Evolutionary conservation across 2,113 vertebrate genomes (phyloP).

Genomic region (Crotalus tigris): DNA sequence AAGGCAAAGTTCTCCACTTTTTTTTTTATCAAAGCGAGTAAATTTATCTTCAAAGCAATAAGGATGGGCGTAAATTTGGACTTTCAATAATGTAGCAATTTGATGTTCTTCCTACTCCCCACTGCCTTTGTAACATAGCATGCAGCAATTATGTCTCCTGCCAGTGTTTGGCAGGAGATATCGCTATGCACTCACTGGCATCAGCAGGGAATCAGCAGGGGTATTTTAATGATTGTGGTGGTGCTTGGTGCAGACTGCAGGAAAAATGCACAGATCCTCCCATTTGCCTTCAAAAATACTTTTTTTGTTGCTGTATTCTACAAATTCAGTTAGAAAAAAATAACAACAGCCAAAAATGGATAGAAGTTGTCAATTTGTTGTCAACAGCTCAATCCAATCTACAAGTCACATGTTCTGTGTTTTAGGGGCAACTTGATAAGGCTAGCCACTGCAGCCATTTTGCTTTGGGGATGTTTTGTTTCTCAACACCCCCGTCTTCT

Average conservation of each 20-base stretch:
- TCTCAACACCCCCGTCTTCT: neutral
- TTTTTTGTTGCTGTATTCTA: constrained; percentile 12
- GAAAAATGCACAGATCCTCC: constrained; percentile 7
- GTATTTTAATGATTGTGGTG: constrained; percentile 31
- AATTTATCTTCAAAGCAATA: neutral
- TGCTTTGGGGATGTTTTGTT: constrained; percentile 8
- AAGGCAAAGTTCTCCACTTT: neutral
- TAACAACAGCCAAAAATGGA: neutral
- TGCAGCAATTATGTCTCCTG: constrained; percentile 18
- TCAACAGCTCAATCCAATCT: constrained; percentile 28
- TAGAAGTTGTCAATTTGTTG: constrained; percentile 39
- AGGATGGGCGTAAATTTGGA: neutral
- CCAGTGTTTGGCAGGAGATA: constrained; percentile 19
- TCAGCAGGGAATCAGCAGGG: neutral
- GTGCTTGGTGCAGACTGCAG: neutral
- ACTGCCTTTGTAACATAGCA: constrained; percentile 8
- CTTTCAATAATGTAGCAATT: neutral
- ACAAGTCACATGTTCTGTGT: constrained; percentile 28
- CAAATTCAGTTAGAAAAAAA: neutral
- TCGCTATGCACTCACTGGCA: constrained; percentile 24
- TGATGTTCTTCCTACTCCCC: neutral
- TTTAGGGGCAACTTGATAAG: constrained; percentile 8
- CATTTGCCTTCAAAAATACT: neutral
- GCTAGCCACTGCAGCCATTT: constrained; percentile 37
- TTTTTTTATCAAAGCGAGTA: neutral